Conservation (phyloP, 2,113 vertebrate species). For the Tragelaphus imberbis region DNA sequence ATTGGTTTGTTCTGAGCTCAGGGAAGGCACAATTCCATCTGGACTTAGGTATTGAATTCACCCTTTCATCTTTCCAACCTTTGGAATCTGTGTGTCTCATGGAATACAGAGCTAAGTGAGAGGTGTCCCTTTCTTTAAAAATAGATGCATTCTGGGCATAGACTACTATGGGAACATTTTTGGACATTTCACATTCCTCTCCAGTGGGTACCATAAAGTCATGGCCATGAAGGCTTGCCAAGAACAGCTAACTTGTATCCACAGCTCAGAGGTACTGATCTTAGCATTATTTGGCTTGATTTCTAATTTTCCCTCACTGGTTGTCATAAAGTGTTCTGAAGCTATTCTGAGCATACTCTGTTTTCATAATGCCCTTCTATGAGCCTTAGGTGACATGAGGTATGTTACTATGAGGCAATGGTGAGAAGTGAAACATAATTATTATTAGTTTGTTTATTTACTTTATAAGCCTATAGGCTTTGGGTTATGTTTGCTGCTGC, state of each 20-base stretch:
- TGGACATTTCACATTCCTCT: constrained; percentile 44
- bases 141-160: constrained; percentile 68
- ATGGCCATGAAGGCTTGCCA: constrained; percentile 17
- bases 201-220: constrained; percentile 34
- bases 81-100: constrained; percentile 63
- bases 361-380: constrained; percentile 29
- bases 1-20: constrained; percentile 59
- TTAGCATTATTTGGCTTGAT: constrained; percentile 40
- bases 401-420: background rate
- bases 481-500: background rate
- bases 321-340: background rate
- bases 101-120: constrained; percentile 62
- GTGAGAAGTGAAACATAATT: background rate
- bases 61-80: constrained; percentile 53
- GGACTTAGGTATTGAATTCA: constrained; percentile 41
- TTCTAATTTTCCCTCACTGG: constrained; percentile 2
- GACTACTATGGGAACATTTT: constrained; percentile 43
- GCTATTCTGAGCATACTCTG: constrained; percentile 38
- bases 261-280: background rate
- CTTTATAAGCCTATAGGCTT: background rate
- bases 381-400: background rate
- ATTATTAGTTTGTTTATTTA: background rate
- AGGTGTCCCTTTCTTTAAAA: constrained; percentile 70
- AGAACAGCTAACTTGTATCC: constrained; percentile 13
- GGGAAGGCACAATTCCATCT: constrained; percentile 65